phyloP scores from a whole-genome alignment of 1,140 invertebrate species.

The Heliothis subflexa region DNA sequence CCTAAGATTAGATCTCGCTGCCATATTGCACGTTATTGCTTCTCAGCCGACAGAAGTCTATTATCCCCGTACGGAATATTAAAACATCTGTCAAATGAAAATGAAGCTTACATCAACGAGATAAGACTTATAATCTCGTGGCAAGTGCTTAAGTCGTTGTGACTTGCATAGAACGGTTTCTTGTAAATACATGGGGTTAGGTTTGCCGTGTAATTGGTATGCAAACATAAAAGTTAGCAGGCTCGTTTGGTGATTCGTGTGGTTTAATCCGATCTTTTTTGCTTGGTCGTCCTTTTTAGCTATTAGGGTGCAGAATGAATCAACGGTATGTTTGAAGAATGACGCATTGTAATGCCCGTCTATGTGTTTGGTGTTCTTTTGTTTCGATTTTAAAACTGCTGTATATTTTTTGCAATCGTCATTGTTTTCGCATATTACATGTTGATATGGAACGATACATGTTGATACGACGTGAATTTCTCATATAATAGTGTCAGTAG shows the following conservation, averaged over 20 bases:
- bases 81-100: constrained; percentile 42
- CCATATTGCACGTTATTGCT: constrained; percentile 52
- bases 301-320: constrained; percentile 28
- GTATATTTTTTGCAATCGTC: not conserved
- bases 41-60: constrained; percentile 54
- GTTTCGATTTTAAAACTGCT: not conserved
- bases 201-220: constrained; percentile 62
- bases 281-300: constrained; percentile 43
- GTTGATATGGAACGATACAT: too few species aligned
- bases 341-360: not conserved
- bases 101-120: constrained; percentile 22
- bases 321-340: constrained; percentile 12
- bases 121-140: constrained; percentile 32
- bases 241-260: constrained; percentile 12
- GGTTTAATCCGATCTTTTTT: constrained; percentile 55
- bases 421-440: too few species aligned
- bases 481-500: too few species aligned
- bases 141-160: constrained; percentile 20
- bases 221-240: constrained; percentile 59
- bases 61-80: constrained; percentile 49
- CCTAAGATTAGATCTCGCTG: constrained; percentile 37
- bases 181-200: constrained; percentile 29
- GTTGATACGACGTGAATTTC: too few species aligned
- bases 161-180: constrained; percentile 6
- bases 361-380: not conserved